A percentile compares a stretch with the other conserved stretches of the same genome.
Conservation (phyloP, 2,888 invertebrate species). For the Volucella bombylans region DNA sequence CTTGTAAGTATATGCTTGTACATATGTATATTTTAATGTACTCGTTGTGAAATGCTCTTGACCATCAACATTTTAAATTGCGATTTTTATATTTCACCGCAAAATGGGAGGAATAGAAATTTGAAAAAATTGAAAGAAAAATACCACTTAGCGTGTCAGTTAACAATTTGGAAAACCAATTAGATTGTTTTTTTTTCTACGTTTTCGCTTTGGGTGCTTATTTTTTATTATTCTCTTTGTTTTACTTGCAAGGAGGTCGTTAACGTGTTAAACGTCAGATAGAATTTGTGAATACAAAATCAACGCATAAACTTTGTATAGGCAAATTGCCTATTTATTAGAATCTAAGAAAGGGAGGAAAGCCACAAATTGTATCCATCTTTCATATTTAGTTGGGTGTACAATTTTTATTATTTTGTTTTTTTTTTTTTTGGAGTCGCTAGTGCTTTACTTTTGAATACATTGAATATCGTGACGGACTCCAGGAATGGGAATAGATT, state of each 20-base stretch:
- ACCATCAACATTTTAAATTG: conserved; percentile 38
- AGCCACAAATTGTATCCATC: not conserved
- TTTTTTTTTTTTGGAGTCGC: not conserved
- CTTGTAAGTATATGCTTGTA: not conserved
- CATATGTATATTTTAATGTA: conserved; percentile 4
- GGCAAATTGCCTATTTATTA: conserved; percentile 56
- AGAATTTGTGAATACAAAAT: conserved; percentile 9
- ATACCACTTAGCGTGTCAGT: conserved; percentile 53
- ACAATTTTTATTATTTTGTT: conserved; percentile 21
- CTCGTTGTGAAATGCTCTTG: conserved; percentile 1
- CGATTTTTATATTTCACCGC: conserved; percentile 34
- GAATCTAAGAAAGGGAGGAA: conserved; percentile 38
- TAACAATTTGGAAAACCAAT: conserved; percentile 57
- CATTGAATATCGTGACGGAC: too few species aligned
- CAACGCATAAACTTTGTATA: conserved; percentile 28
- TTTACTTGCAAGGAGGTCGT: conserved; percentile 48
- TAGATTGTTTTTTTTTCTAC: conserved; percentile 19
- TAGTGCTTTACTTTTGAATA: too few species aligned
- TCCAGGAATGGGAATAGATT: too few species aligned
- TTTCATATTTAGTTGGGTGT: not conserved
- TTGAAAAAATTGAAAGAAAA: conserved; percentile 31
- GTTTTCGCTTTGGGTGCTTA: conserved; percentile 11
- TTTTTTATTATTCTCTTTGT: conserved; percentile 13
- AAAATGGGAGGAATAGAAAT: conserved; percentile 23
- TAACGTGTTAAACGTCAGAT: conserved; percentile 25